Evolutionary conservation across 2,797 vertebrate genomes (phyloP).

Genomic region (Phalanger gymnotis): DNA sequence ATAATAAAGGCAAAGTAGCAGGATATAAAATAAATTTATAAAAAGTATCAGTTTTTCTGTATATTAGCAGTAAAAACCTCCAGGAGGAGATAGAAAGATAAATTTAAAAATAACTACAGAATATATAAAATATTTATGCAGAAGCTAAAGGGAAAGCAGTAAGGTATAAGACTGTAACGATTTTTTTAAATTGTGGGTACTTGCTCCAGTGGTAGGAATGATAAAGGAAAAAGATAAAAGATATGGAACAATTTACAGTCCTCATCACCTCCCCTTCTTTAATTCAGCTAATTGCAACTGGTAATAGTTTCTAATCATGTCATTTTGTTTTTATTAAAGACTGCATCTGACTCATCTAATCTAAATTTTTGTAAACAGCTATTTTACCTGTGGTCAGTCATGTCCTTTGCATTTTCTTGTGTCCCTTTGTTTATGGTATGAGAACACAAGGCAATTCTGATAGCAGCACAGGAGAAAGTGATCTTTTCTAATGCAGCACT

Average conservation of each 20-base stretch:
- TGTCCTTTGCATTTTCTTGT: not conserved
- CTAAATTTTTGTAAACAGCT: not conserved
- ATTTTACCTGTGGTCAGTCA: not conserved
- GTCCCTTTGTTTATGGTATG: not conserved
- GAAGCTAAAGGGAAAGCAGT: not conserved
- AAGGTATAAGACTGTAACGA: not conserved
- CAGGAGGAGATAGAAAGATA: not conserved
- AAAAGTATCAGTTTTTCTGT: not conserved
- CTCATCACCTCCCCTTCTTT: not conserved
- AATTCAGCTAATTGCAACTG: not conserved
- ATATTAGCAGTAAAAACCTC: not conserved
- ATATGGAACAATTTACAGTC: not conserved
- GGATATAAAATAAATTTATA: not conserved
- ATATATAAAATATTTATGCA: not conserved
- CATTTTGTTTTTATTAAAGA: not conserved
- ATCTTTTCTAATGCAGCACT: not conserved
- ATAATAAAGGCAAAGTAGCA: not conserved
- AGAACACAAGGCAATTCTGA: not conserved
- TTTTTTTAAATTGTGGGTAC: not conserved
- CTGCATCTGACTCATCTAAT: not conserved
- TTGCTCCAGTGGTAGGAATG: not conserved
- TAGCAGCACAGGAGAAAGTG: not conserved
- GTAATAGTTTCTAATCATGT: not conserved
- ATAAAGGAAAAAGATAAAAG: not conserved
- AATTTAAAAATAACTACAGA: not conserved